Evolutionary conservation across 2,888 invertebrate species (phyloP).

Genomic region (Seira ritae): DNA sequence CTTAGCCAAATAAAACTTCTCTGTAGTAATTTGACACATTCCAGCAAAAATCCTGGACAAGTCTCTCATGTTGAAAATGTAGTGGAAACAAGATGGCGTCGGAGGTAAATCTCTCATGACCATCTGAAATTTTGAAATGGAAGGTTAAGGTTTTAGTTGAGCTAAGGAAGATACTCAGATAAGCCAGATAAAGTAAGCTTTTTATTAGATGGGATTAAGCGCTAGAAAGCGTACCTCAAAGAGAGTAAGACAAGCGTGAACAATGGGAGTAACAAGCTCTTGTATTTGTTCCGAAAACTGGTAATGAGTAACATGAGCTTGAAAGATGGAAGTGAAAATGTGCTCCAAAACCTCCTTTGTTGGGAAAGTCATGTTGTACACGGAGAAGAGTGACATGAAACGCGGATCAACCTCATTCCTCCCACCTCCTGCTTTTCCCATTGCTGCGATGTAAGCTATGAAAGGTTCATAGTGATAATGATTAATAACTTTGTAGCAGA

Average conservation of each 20-base stretch:
- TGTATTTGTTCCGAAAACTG: slow-evolving; percentile 83
- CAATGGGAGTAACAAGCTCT: slow-evolving; percentile 81
- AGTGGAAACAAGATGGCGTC: slow-evolving; percentile 95
- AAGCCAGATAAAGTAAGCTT: no score
- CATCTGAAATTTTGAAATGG: slow-evolving; percentile 77
- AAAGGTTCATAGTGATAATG: slow-evolving; percentile 32
- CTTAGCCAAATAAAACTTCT: slow-evolving; percentile 82
- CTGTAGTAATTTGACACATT: slow-evolving; percentile 85
- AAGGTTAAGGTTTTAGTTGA: no score
- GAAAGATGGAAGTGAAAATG: slow-evolving; percentile 89
- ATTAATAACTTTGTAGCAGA: no score
- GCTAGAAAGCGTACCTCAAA: slow-evolving; percentile 82
- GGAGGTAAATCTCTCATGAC: slow-evolving; percentile 88
- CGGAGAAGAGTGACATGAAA: slow-evolving; percentile 93
- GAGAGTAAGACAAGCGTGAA: slow-evolving; percentile 87
- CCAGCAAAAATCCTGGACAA: slow-evolving; percentile 90
- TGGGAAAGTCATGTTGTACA: slow-evolving; percentile 91
- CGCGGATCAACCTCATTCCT: slow-evolving; percentile 93
- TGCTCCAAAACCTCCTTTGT: slow-evolving; percentile 85
- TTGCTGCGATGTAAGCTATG: slow-evolving; percentile 85
- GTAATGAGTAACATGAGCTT: slow-evolving; percentile 82
- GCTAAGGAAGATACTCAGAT: no score
- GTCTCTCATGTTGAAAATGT: slow-evolving; percentile 95
- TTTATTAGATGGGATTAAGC: no score
- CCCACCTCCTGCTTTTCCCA: slow-evolving; percentile 93